Base-by-base conservation (phyloP, 1,140 invertebrate genomes). In the Mycetomoellerius zeteki region DNA sequence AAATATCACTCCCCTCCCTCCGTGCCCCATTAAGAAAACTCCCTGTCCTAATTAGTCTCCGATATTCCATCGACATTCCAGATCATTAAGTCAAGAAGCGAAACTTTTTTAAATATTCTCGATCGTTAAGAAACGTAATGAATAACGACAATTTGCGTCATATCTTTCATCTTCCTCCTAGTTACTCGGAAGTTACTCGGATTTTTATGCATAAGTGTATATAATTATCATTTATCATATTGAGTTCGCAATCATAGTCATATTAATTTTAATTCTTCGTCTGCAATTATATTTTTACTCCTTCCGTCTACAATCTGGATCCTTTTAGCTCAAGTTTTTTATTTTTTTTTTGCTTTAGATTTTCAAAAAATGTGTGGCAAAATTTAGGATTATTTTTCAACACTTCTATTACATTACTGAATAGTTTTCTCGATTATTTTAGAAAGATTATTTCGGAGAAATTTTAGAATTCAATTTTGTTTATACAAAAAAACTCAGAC, bases 21-120 rank as follows among this genome's bases (percentile, higher is more conserved):
- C 21, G 43, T 71, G 67, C 21, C 21, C 54, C 65, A 62, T 86
- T 86, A 82, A 82, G 65, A 60, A 67, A 72, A 62, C 69, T 56
- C 54, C 27, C 24, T 62, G 77, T 6, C 65, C 85, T 86, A 86
- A 86, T 86, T 86, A 86, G 77, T 86, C 77, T 82, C 64, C 77
- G 77, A 86, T 86, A 86, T 86, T 86, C 77, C 43, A 52, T 81
- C 65, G 76, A 62, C 52, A 82, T 86, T 86, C 77, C 77, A 47
- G 77, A 86, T 86, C 85, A 86, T 86, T 86, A 86, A 86, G 85
- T 69, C 37, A 52, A 16, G 77, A 50, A 50, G 37, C 54, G 47
- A 82, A 86, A 86, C 65, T 72, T 43, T 43, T 43, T 43, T 82
- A 65, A 86, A 82, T 64, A 43, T 60, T 8, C 12, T 47, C 64